Evolutionary conservation across 2,113 vertebrate genomes (phyloP).

Genomic region (Sus scrofa): T2T-Sscrofa CM000824.6:35671501-35672000

Average conservation of each 20-base stretch:
- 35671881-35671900: neutral
- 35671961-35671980: neutral
- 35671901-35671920: neutral
- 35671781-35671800: neutral
- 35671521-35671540: neutral
- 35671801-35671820: neutral
- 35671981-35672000: neutral
- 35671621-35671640: neutral
- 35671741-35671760: neutral
- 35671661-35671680: neutral
- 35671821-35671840: neutral
- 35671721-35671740: neutral
- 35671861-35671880: fast-evolving
- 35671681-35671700: neutral
- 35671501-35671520: neutral
- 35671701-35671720: neutral
- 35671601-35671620: neutral
- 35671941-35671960: neutral
- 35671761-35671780: neutral
- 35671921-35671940: neutral
- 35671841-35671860: neutral
- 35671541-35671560: neutral
- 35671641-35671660: neutral
- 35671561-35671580: neutral
- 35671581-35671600: neutral